Percentiles rank a stretch among this genome's conserved stretches.
phyloP scores from a whole-genome alignment of 2,797 vertebrate species.

The Eidolon dupreanum region DNA sequence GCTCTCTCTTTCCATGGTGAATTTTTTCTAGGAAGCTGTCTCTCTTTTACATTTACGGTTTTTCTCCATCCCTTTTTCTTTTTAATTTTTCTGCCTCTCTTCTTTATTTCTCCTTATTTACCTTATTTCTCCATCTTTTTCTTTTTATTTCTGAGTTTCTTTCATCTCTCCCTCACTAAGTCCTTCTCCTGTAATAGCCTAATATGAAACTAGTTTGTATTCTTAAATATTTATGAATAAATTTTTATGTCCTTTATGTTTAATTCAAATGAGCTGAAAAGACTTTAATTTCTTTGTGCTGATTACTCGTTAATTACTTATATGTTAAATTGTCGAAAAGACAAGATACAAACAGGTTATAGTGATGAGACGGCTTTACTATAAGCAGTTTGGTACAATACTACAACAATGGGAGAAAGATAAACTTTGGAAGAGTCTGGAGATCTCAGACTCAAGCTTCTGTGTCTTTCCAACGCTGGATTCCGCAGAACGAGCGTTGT shows the following conservation, averaged over 20 bases:
- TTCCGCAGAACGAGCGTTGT: not conserved
- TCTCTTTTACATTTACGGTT: not conserved
- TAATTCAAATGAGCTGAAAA: not conserved
- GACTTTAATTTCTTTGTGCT: not conserved
- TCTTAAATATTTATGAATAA: not conserved
- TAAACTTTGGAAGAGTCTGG: not conserved
- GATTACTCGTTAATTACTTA: not conserved
- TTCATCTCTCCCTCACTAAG: not conserved
- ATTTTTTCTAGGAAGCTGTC: not conserved
- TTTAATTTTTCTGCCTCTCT: not conserved
- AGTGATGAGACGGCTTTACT: constrained; percentile 3
- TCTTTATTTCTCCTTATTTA: not conserved
- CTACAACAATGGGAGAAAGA: not conserved
- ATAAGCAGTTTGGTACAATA: not conserved
- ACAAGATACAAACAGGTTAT: not conserved
- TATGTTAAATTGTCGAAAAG: not conserved
- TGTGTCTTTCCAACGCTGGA: not conserved
- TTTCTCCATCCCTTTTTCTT: not conserved
- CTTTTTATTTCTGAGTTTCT: constrained; percentile 27
- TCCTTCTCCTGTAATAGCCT: not conserved
- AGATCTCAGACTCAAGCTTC: not conserved
- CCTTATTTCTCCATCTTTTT: not conserved
- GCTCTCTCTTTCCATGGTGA: not conserved
- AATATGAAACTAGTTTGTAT: not conserved
- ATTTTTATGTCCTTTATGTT: not conserved